Evolutionary conservation across 2,888 invertebrate genomes (phyloP).

Genomic region (Troilus luridus): DNA sequence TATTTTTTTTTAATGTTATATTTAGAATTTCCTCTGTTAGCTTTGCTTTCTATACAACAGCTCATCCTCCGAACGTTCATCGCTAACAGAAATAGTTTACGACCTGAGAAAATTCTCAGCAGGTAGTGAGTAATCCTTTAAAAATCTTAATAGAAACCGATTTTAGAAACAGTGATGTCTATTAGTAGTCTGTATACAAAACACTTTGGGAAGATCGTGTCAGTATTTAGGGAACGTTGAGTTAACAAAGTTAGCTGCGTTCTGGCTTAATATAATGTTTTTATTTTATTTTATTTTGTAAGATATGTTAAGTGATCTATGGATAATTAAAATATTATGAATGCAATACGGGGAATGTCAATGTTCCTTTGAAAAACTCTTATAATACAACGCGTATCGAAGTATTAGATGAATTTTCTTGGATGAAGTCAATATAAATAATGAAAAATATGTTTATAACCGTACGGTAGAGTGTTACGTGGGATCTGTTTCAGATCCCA

Average conservation of each 20-base stretch:
- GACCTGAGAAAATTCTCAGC: conserved; percentile 2
- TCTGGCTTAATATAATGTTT: too few relatives aligned
- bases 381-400: too few relatives aligned
- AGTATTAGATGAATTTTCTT: too few relatives aligned
- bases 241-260: not conserved
- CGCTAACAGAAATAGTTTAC: conserved; percentile 9
- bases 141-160: not conserved
- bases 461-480: too few relatives aligned
- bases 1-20: not conserved
- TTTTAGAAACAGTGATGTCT: not conserved
- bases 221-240: not conserved
- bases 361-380: too few relatives aligned
- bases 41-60: not conserved
- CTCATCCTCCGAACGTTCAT: not conserved
- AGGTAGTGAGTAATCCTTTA: not conserved
- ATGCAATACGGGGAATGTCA: too few relatives aligned
- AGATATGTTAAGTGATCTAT: too few relatives aligned
- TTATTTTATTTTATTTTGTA: too few relatives aligned
- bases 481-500: too few relatives aligned
- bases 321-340: too few relatives aligned
- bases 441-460: too few relatives aligned
- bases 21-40: not conserved
- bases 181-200: not conserved
- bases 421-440: too few relatives aligned
- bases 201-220: not conserved